These are phyloP conservation scores for Rhabdornis inornatus DNA, from an alignment of 2,113 vertebrate species.

Conservation along the genomic window DNA sequence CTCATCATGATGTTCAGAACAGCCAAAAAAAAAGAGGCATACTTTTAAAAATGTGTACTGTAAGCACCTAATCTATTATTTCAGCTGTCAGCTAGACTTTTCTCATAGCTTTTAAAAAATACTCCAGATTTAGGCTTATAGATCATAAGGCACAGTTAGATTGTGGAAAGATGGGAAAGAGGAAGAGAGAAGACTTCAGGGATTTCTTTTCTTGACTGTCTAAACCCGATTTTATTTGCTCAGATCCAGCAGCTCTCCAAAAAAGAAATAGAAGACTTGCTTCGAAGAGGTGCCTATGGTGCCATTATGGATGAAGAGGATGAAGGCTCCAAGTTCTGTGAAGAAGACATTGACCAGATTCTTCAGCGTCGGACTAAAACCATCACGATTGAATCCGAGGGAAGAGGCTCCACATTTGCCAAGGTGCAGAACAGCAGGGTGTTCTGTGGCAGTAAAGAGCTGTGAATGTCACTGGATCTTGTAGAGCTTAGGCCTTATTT, in stretches of 20 bases:
- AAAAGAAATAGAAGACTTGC: slow-evolving; percentile 96
- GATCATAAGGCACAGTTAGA: background rate
- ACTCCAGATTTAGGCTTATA: background rate
- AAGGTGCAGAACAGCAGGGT: slow-evolving; percentile 79
- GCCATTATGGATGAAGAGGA: slow-evolving; percentile 99
- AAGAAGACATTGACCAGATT: slow-evolving; percentile 98
- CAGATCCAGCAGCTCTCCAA: slow-evolving; percentile 93
- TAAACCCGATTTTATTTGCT: background rate
- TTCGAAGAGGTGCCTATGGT: slow-evolving; percentile 93
- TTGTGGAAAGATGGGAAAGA: background rate
- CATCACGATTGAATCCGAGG: slow-evolving; percentile 97
- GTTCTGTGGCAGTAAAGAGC: background rate
- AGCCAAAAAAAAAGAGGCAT: background rate
- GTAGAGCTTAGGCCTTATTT: background rate
- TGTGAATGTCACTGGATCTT: background rate
- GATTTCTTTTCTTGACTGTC: background rate
- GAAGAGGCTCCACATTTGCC: slow-evolving; percentile 95
- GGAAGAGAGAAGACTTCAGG: background rate
- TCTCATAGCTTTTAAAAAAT: background rate
- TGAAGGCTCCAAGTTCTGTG: slow-evolving; percentile 98
- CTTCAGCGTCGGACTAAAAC: slow-evolving; percentile 95
- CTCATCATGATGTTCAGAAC: background rate
- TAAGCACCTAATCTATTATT: background rate
- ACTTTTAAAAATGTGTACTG: background rate
- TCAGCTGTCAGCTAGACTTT: background rate